phyloP scores from a whole-genome alignment of 2,888 invertebrate genomes.

The Lymantria dispar region DNA sequence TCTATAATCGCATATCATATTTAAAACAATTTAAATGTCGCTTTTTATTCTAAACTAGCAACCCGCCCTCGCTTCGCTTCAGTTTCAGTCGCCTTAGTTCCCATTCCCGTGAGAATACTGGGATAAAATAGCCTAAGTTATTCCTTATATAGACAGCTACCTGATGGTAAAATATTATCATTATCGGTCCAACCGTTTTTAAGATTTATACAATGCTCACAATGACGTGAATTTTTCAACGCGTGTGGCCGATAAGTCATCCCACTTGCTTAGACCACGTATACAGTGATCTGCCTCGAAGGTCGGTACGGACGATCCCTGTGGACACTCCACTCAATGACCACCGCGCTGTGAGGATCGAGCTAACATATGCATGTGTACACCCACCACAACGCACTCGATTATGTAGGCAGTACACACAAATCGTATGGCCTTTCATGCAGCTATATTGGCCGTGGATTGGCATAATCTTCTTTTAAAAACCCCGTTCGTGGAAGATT shows the following conservation, averaged over 20 bases:
- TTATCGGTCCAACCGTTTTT: too few relatives aligned
- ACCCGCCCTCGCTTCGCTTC: too few relatives aligned
- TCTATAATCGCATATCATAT: too few relatives aligned
- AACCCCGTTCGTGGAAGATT: neutral
- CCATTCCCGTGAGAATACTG: too few relatives aligned
- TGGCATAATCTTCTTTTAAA: neutral
- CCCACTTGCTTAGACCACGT: neutral
- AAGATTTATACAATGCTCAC: too few relatives aligned
- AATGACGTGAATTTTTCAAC: neutral
- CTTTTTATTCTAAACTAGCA: too few relatives aligned
- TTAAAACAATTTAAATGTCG: too few relatives aligned
- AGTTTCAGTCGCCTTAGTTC: too few relatives aligned
- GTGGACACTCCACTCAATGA: neutral
- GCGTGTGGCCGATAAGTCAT: neutral
- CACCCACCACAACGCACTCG: neutral
- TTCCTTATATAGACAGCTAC: too few relatives aligned
- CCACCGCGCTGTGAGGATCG: neutral
- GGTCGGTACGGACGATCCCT: neutral
- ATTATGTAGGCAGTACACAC: neutral
- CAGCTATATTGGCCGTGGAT: neutral
- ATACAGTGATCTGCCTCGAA: neutral
- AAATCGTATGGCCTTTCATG: neutral
- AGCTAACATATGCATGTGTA: neutral
- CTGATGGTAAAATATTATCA: too few relatives aligned
- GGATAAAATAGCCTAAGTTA: too few relatives aligned